Evolutionary conservation across 2,113 vertebrate species (phyloP).

Genomic region (Oophaga pumilio): DNA sequence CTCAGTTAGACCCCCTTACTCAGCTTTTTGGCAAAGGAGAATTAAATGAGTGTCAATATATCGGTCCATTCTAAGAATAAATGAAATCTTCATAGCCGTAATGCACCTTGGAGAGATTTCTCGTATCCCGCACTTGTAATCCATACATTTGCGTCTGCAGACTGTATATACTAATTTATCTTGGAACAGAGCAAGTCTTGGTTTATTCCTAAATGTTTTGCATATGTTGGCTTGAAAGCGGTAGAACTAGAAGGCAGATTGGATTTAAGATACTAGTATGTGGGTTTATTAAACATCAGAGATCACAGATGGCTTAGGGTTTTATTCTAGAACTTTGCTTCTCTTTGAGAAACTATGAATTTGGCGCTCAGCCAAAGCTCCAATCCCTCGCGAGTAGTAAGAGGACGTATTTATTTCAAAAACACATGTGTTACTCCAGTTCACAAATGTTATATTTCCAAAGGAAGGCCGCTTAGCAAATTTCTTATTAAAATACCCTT

Average conservation of each 20-base stretch:
- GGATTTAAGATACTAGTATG: constrained; percentile 55
- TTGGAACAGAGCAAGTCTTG: background rate
- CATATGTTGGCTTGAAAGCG: constrained; percentile 43
- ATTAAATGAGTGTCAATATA: constrained; percentile 21
- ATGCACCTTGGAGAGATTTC: constrained; percentile 8
- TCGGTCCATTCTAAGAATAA: background rate
- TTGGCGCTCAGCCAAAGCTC: constrained; percentile 60
- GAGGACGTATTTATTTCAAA: constrained; percentile 63
- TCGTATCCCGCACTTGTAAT: background rate
- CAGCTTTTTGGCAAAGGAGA: constrained; percentile 31
- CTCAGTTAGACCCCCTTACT: background rate
- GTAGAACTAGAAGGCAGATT: constrained; percentile 26
- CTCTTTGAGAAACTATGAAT: constrained; percentile 50
- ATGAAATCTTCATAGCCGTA: constrained; percentile 11
- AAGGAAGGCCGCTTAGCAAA: constrained; percentile 63
- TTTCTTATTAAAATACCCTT: constrained; percentile 43
- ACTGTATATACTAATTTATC: constrained; percentile 40
- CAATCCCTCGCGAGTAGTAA: constrained; percentile 60
- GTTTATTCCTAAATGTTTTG: constrained; percentile 21
- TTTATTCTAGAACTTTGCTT: constrained; percentile 60
- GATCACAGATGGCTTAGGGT: constrained; percentile 58
- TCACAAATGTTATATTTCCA: constrained; percentile 66
- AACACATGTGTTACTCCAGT: constrained; percentile 61
- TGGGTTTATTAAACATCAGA: constrained; percentile 59
- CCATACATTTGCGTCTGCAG: constrained; percentile 4